These are phyloP conservation scores for Sebastes jordani DNA, from an alignment of 2,797 vertebrate species.

Conservation along the genomic window DNA sequence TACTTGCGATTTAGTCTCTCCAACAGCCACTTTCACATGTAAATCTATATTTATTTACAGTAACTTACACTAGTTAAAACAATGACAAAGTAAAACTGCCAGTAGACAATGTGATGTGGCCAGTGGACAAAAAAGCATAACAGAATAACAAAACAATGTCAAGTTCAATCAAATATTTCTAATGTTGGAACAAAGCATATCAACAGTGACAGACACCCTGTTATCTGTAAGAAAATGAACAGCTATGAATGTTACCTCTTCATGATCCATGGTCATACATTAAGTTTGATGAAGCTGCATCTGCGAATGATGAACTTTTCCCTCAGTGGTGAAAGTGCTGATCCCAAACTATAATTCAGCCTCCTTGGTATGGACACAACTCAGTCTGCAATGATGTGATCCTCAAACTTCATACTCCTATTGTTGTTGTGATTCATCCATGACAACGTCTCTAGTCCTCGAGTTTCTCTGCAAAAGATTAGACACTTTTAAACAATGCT, in stretches of 20 bases:
- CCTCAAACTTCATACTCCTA: constrained; percentile 22
- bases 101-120: no score
- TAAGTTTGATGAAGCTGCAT: constrained; percentile 44
- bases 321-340: constrained; percentile 10
- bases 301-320: constrained; percentile 28
- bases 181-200: background rate
- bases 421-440: constrained; percentile 25
- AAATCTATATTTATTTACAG: no score
- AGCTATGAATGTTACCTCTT: constrained; percentile 62
- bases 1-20: background rate
- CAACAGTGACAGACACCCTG: background rate
- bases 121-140: no score
- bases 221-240: constrained; percentile 11
- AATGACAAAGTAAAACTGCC: no score
- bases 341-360: background rate
- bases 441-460: constrained; percentile 8
- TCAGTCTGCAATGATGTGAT: background rate
- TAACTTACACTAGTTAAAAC: no score
- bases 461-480: constrained; percentile 41
- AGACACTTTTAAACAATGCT: constrained; percentile 28
- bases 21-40: no score
- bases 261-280: constrained; percentile 68
- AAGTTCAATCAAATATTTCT: background rate
- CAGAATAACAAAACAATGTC: background rate
- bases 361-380: constrained; percentile 17